Evolutionary conservation across 2,113 vertebrate species (phyloP).

Genomic region (Amblyopsis rosae): DNA sequence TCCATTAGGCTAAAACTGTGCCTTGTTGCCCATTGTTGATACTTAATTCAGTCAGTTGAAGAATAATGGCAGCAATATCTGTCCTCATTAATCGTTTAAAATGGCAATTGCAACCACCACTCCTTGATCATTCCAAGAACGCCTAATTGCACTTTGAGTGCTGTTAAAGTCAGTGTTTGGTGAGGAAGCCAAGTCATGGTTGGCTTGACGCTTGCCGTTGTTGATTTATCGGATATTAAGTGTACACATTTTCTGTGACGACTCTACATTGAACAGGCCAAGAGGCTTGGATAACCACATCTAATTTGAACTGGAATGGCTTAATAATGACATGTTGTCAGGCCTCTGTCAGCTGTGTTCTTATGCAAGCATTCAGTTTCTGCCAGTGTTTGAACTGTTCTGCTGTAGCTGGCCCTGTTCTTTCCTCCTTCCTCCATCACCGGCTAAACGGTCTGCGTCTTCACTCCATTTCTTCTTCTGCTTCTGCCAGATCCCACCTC

Average conservation of each 20-base stretch:
- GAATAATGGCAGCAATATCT: constrained; percentile 50
- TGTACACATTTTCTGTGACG: too few relatives aligned
- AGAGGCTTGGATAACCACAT: neutral
- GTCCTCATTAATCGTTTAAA: constrained; percentile 40
- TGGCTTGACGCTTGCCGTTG: too few relatives aligned
- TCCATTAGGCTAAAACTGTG: constrained; percentile 17
- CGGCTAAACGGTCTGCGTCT: too few relatives aligned
- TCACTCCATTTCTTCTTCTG: neutral
- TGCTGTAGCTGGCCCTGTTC: neutral
- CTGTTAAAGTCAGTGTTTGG: neutral
- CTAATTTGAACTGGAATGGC: too few relatives aligned
- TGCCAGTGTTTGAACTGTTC: neutral
- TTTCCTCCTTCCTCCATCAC: too few relatives aligned
- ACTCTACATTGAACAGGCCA: too few relatives aligned
- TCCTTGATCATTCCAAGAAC: constrained; percentile 10
- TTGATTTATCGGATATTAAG: too few relatives aligned
- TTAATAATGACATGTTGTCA: too few relatives aligned
- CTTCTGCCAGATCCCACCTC: neutral
- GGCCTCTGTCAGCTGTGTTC: too few relatives aligned
- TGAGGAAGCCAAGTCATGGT: neutral
- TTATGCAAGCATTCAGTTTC: neutral
- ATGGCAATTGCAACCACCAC: constrained; percentile 24
- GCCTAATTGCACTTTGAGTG: neutral
- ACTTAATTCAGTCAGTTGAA: constrained; percentile 24
- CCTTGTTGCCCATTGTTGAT: constrained; percentile 42